phyloP scores from a whole-genome alignment of 2,113 vertebrate species.

The Corythoichthys intestinalis region DNA sequence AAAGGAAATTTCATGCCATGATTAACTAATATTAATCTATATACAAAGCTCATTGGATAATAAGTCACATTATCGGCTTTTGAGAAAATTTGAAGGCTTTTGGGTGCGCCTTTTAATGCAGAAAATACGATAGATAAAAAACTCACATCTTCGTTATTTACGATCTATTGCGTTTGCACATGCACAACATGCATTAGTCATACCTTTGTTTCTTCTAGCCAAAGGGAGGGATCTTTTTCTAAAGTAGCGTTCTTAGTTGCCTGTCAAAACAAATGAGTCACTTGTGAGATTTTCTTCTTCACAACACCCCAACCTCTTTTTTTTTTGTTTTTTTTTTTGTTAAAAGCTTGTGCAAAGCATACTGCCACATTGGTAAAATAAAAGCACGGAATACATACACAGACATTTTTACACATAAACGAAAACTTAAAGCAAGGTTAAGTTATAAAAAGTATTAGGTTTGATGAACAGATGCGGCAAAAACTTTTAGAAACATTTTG shows the following conservation, averaged over 20 bases:
- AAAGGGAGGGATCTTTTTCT: constrained; percentile 82
- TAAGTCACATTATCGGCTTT: too few relatives aligned
- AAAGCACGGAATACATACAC: constrained; percentile 1
- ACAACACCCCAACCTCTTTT: neutral
- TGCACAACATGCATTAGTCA: constrained; percentile 8
- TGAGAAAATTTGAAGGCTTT: too few relatives aligned
- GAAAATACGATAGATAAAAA: too few relatives aligned
- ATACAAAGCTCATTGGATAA: too few relatives aligned
- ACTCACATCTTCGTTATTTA: too few relatives aligned
- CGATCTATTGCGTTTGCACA: too few relatives aligned
- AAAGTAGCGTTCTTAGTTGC: constrained; percentile 74
- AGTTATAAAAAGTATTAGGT: neutral
- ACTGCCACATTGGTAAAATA: neutral
- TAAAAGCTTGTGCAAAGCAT: neutral
- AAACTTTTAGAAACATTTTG: constrained; percentile 22
- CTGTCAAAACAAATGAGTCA: constrained; percentile 61
- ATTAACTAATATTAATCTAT: too few relatives aligned
- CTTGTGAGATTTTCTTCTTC: constrained; percentile 4
- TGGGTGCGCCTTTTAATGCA: too few relatives aligned
- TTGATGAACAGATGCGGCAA: constrained; percentile 29
- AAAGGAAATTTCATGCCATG: too few relatives aligned
- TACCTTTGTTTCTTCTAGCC: constrained; percentile 96
- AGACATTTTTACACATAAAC: constrained; percentile 13
- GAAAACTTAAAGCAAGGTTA: constrained; percentile 20
- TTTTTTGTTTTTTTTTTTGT: too few relatives aligned